Conservation (phyloP, 2,888 invertebrate species). For the Torymus auratus region DNA sequence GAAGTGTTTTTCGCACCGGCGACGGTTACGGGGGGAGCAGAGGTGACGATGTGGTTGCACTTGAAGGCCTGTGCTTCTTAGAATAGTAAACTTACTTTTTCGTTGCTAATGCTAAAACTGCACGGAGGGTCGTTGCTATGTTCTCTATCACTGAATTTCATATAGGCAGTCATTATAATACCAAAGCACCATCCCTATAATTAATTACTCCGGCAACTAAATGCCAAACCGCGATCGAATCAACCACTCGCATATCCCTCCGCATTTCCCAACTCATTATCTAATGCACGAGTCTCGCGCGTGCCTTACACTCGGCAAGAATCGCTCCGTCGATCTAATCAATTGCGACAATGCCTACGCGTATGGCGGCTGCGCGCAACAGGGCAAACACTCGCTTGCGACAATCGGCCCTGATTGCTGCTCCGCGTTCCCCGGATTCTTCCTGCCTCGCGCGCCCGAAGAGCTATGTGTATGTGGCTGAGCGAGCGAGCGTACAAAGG, state of each 20-base stretch:
- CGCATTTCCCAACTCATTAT: neutral
- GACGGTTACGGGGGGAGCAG: neutral
- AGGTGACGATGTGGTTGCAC: constrained; percentile 31
- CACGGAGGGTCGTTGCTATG: too few relatives aligned
- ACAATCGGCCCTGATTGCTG: constrained; percentile 34
- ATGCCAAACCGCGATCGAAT: neutral
- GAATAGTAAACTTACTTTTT: too few relatives aligned
- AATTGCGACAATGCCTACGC: constrained; percentile 14
- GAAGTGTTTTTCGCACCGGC: neutral
- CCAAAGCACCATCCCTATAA: too few relatives aligned
- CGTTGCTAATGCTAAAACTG: too few relatives aligned
- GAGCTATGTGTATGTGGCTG: neutral
- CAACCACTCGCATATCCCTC: neutral
- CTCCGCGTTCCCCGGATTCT: constrained; percentile 23
- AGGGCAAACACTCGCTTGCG: constrained; percentile 19
- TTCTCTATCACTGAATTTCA: too few relatives aligned
- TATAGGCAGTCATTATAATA: too few relatives aligned
- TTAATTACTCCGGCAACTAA: too few relatives aligned
- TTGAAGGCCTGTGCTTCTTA: too few relatives aligned
- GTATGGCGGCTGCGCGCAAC: neutral
- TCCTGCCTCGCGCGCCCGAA: neutral
- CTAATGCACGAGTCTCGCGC: neutral
- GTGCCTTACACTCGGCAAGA: neutral
- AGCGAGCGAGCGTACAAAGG: too few relatives aligned
- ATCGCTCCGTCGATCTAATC: constrained; percentile 13